Conservation (phyloP, 2,797 vertebrate genomes). For the Lagorchestes hirsutus region DNA sequence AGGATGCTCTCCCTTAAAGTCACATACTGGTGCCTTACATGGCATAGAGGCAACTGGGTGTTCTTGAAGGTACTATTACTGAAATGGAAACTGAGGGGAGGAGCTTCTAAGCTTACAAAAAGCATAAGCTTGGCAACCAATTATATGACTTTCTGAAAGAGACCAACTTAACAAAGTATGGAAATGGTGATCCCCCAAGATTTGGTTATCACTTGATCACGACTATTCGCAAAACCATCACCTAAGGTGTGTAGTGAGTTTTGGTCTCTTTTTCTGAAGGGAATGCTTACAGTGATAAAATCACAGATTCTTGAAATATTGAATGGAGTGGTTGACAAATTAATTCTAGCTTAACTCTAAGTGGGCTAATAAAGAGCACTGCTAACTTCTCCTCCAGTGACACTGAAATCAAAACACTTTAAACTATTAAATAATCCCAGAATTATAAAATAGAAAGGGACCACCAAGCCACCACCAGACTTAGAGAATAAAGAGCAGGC, state of each 20-base stretch:
- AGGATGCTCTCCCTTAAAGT: background rate
- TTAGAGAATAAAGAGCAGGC: background rate
- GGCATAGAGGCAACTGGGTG: background rate
- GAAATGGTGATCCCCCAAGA: background rate
- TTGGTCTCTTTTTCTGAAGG: background rate
- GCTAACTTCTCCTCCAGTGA: background rate
- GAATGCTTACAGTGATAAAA: background rate
- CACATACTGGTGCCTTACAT: background rate
- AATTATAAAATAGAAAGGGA: background rate
- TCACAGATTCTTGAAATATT: background rate
- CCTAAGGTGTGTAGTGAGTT: background rate
- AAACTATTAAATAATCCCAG: conserved; percentile 7
- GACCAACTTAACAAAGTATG: background rate
- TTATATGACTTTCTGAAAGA: background rate
- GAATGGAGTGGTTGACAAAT: background rate
- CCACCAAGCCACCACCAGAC: background rate
- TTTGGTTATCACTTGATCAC: background rate
- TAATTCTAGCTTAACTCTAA: background rate
- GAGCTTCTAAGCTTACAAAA: background rate
- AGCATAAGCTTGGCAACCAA: background rate
- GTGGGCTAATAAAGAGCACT: background rate
- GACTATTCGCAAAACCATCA: background rate
- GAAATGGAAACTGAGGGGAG: background rate
- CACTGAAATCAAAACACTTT: background rate
- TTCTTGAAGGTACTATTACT: background rate